phyloP scores from a whole-genome alignment of 1,140 invertebrate species.

The Leptopilina clavipes region DNA sequence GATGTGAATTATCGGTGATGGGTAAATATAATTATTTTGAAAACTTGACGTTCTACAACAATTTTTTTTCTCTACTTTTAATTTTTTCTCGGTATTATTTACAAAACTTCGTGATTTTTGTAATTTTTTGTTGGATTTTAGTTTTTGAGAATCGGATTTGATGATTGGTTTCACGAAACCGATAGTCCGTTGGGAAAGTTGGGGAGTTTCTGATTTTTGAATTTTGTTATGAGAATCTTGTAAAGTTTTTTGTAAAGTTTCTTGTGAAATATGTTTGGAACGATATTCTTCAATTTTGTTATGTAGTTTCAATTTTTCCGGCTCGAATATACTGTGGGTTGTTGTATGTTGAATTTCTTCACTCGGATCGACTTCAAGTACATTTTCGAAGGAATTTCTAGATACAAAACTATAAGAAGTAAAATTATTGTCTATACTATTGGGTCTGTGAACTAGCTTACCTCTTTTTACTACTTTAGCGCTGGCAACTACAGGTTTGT shows the following conservation, averaged over 20 bases:
- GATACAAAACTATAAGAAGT: slow-evolving; percentile 60
- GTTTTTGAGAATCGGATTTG: slow-evolving; percentile 44
- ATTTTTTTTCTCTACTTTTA: not conserved
- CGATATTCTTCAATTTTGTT: not conserved
- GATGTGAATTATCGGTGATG: not conserved
- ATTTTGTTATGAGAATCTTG: not conserved
- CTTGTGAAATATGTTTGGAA: not conserved
- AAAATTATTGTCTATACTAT: slow-evolving; percentile 52
- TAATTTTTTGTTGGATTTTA: slow-evolving; percentile 42
- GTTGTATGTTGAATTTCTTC: not conserved
- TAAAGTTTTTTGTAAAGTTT: not conserved
- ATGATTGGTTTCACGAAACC: slow-evolving; percentile 40
- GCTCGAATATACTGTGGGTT: not conserved
- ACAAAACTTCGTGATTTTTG: slow-evolving; percentile 53
- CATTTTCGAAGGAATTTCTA: slow-evolving; percentile 49
- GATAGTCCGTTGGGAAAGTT: not conserved
- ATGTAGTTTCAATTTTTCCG: not conserved
- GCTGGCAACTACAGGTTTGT: slow-evolving; percentile 53
- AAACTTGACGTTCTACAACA: not conserved
- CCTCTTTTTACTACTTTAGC: slow-evolving; percentile 70
- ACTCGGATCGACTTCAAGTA: slow-evolving; percentile 23
- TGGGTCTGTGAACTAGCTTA: slow-evolving; percentile 66
- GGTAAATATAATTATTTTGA: not conserved
- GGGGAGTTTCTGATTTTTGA: not conserved
- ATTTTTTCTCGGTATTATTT: not conserved